Conservation (phyloP, 2,113 vertebrate genomes). For the Phalacrocorax pelagicus region DNA sequence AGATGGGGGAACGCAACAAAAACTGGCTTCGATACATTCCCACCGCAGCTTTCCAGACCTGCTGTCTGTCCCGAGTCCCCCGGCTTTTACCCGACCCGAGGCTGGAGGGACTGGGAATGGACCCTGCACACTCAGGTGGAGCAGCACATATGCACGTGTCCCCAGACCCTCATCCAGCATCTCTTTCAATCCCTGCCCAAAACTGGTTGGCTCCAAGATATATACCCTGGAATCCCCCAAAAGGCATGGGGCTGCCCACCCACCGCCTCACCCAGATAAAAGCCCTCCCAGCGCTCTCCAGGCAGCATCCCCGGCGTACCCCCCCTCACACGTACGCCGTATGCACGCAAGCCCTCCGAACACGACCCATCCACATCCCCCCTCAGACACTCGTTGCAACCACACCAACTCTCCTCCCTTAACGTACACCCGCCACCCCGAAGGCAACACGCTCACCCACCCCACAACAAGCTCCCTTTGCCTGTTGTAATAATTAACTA, state of each 20-base stretch:
- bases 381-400: not conserved
- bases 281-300: not conserved
- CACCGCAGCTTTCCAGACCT: accelerated
- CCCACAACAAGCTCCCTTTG: not conserved
- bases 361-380: not conserved
- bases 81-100: not conserved
- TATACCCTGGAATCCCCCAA: not conserved
- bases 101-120: not conserved
- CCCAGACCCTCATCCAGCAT: not conserved
- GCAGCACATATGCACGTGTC: accelerated
- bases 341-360: accelerated
- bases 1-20: not conserved
- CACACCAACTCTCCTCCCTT: not conserved
- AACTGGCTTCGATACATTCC: not conserved
- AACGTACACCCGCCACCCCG: not conserved
- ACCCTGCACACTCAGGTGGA: not conserved
- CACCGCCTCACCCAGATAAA: not conserved
- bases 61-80: not conserved
- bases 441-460: not conserved
- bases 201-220: not conserved
- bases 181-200: not conserved
- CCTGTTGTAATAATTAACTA: constrained; percentile 74
- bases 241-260: not conserved
- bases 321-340: not conserved
- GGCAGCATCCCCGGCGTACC: not conserved